Evolutionary conservation across 23 tunicate genomes (phyloP).

Genomic region (Phallusia fumigata): DNA sequence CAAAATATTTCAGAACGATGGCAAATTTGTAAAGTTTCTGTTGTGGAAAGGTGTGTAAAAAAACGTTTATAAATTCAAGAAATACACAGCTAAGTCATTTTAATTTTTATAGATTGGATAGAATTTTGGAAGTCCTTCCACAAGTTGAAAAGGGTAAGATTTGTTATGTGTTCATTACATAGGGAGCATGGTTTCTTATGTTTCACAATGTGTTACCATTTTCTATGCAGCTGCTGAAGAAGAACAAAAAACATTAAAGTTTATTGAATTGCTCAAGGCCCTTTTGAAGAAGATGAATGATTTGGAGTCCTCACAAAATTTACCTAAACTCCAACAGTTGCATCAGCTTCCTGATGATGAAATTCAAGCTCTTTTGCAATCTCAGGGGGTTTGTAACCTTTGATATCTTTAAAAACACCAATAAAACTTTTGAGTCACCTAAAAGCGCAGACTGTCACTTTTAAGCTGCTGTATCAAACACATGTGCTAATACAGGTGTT

Average conservation of each 20-base stretch:
- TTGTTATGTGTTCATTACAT: too few species aligned
- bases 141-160: slow-evolving; percentile 83
- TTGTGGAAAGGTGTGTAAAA: slow-evolving; percentile 47
- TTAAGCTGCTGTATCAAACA: too few species aligned
- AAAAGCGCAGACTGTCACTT: background rate
- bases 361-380: background rate
- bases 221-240: slow-evolving; percentile 56
- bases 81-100: background rate
- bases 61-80: background rate
- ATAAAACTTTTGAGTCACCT: too few species aligned
- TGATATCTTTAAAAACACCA: background rate
- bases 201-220: too few species aligned
- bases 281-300: slow-evolving; percentile 43
- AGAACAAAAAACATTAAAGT: slow-evolving; percentile 33
- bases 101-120: slow-evolving; percentile 36
- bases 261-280: slow-evolving; percentile 38
- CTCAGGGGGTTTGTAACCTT: background rate
- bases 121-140: slow-evolving; percentile 54
- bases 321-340: background rate
- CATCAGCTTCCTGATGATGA: background rate
- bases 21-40: slow-evolving; percentile 50
- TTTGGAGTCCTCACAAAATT: slow-evolving; percentile 19
- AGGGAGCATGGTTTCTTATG: too few species aligned
- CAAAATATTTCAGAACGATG: slow-evolving; percentile 40
- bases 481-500: too few species aligned